A percentile compares a stretch with the other conserved stretches of the same genome.
phyloP scores from a whole-genome alignment of 2,113 vertebrate species.

The Hippocampus comes region DNA sequence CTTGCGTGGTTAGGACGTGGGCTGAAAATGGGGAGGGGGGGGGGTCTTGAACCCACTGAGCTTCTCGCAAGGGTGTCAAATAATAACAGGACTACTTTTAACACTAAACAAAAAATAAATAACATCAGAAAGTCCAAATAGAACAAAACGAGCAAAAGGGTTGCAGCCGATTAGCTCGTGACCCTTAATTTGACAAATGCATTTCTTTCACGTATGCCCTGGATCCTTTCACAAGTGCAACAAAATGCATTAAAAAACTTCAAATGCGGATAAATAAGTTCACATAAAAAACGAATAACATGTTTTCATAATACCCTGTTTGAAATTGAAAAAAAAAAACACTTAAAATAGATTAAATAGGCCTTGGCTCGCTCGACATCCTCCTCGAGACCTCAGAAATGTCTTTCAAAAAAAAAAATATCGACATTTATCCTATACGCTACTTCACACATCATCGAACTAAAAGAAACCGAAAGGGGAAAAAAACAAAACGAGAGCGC shows the following conservation, averaged over 20 bases:
- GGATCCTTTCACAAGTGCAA: slow-evolving; percentile 86
- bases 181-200: slow-evolving; percentile 65
- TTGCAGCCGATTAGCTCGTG: slow-evolving; percentile 73
- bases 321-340: slow-evolving; percentile 57
- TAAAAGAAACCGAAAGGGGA: slow-evolving; percentile 72
- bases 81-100: slow-evolving; percentile 87
- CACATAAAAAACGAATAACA: slow-evolving; percentile 86
- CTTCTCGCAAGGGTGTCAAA: slow-evolving; percentile 82
- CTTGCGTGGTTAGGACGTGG: slow-evolving; percentile 5
- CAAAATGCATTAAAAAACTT: slow-evolving; percentile 81
- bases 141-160: slow-evolving; percentile 82
- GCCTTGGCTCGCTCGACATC: slow-evolving; percentile 61
- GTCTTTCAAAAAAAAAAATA: slow-evolving; percentile 77
- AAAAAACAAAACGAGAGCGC: slow-evolving; percentile 12
- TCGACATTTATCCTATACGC: slow-evolving; percentile 72
- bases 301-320: slow-evolving; percentile 98
- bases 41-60: slow-evolving; percentile 32
- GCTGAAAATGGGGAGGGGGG: slow-evolving; percentile 24
- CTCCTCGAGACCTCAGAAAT: slow-evolving; percentile 64
- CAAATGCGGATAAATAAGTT: slow-evolving; percentile 89
- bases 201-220: slow-evolving; percentile 72
- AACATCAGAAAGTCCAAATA: slow-evolving; percentile 86
- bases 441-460: slow-evolving; percentile 87
- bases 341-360: slow-evolving; percentile 73
- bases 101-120: slow-evolving; percentile 91